Conservation (phyloP, 2,888 invertebrate species). For the Pterostichus madidus region DNA sequence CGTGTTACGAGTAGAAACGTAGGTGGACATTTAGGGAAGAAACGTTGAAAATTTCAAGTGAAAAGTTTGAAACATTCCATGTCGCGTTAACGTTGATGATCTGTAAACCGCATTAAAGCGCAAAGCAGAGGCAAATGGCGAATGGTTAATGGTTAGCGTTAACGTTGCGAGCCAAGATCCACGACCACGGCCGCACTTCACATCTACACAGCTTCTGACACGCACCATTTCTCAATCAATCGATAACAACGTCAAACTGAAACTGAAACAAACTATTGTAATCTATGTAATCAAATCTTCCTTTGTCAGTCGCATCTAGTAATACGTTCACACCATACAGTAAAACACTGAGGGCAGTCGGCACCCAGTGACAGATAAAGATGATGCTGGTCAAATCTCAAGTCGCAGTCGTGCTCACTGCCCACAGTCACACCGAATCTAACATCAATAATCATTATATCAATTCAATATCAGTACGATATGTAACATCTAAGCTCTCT, state of each 20-base stretch:
- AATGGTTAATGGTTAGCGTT: neutral
- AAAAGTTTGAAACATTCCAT: slow-evolving; percentile 47
- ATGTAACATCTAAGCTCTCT: slow-evolving; percentile 50
- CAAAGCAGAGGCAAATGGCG: neutral
- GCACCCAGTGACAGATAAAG: neutral
- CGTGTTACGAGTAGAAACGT: slow-evolving; percentile 4
- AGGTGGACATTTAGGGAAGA: slow-evolving; percentile 30
- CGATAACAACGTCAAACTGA: slow-evolving; percentile 3
- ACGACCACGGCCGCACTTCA: slow-evolving; percentile 20
- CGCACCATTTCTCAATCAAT: slow-evolving; percentile 36
- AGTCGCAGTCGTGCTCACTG: neutral
- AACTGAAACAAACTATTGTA: slow-evolving; percentile 4
- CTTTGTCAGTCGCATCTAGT: slow-evolving; percentile 43
- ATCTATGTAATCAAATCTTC: slow-evolving; percentile 52
- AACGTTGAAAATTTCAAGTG: slow-evolving; percentile 24
- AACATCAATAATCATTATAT: slow-evolving; percentile 17
- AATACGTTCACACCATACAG: slow-evolving; percentile 20
- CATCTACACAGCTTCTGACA: slow-evolving; percentile 26
- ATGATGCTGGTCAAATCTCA: slow-evolving; percentile 42
- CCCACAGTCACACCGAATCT: slow-evolving; percentile 1
- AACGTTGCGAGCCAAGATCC: slow-evolving; percentile 7
- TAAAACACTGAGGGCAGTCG: slow-evolving; percentile 9
- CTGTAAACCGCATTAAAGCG: neutral
- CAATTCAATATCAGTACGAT: slow-evolving; percentile 9
- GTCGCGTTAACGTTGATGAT: neutral